Conservation (phyloP, 2,888 invertebrate genomes). For the Anaspis maculata region DNA sequence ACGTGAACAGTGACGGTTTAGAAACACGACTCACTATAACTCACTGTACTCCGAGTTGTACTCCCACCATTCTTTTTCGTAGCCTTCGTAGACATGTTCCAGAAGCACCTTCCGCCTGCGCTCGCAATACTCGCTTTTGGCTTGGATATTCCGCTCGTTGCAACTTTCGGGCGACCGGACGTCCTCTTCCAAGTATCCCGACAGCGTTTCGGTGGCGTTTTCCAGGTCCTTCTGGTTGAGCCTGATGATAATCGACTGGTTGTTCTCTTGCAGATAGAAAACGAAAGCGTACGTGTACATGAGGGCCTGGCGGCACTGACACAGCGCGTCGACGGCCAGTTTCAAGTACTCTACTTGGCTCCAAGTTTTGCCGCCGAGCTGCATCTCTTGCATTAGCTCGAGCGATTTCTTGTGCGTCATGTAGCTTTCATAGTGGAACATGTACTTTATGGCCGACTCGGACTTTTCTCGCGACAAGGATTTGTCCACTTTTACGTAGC, state of each 20-base stretch:
- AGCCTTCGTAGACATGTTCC: constrained; percentile 97
- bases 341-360: constrained; percentile 98
- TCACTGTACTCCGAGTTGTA: no score
- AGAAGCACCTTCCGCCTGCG: constrained; percentile 90
- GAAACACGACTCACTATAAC: no score
- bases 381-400: constrained; percentile 99
- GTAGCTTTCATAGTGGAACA: constrained; percentile 98
- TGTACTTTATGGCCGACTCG: constrained; percentile 86
- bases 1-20: no score
- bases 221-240: constrained; percentile 98
- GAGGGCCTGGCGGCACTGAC: constrained; percentile 93
- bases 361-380: constrained; percentile 99
- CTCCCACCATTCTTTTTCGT: constrained; percentile 98
- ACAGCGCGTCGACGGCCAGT: constrained; percentile 93
- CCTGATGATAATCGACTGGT: constrained; percentile 98
- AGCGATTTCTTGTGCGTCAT: constrained; percentile 99
- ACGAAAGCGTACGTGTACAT: constrained; percentile 99
- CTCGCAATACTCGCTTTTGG: constrained; percentile 98
- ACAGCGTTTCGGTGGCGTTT: constrained; percentile 92
- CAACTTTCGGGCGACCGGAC: constrained; percentile 96
- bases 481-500: constrained; percentile 92
- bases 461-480: constrained; percentile 93
- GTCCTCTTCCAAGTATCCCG: constrained; percentile 96
- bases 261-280: constrained; percentile 95
- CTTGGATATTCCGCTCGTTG: constrained; percentile 96